Percentiles rank a stretch among this genome's conserved stretches.
Conservation (phyloP, 2,888 invertebrate genomes). For the Tetanocera ferruginea region DNA sequence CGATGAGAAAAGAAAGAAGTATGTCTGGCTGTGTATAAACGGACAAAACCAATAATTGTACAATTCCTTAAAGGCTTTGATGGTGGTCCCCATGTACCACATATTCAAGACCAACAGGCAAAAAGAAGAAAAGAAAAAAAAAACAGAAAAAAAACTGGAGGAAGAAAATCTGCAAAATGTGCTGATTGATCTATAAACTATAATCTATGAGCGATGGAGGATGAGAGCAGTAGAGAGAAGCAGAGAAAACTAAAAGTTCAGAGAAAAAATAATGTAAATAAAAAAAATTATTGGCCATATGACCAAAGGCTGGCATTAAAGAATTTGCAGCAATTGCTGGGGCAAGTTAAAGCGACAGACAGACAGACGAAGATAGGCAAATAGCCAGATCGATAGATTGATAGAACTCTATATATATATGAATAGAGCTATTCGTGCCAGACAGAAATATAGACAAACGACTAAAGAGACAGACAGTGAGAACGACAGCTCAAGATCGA, state of each 20-base stretch:
- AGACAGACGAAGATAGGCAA: background rate
- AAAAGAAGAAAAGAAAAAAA: background rate
- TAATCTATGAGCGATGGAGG: conserved; percentile 41
- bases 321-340: background rate
- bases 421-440: background rate
- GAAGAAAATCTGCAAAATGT: conserved; percentile 30
- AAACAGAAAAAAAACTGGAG: background rate
- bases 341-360: background rate
- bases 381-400: background rate
- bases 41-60: conserved; percentile 64
- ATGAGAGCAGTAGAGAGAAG: background rate
- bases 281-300: conserved; percentile 53
- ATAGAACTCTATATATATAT: no score
- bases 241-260: background rate
- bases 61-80: conserved; percentile 65
- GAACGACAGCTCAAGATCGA: conserved; percentile 8
- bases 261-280: background rate
- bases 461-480: background rate
- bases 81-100: conserved; percentile 57
- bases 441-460: background rate
- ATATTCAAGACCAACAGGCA: conserved; percentile 24
- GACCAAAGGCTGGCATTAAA: background rate
- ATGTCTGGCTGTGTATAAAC: background rate
- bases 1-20: background rate
- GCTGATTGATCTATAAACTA: conserved; percentile 51